These are phyloP conservation scores for Otus scops DNA, from an alignment of 2,797 vertebrate genomes.

Conservation along the genomic window DNA sequence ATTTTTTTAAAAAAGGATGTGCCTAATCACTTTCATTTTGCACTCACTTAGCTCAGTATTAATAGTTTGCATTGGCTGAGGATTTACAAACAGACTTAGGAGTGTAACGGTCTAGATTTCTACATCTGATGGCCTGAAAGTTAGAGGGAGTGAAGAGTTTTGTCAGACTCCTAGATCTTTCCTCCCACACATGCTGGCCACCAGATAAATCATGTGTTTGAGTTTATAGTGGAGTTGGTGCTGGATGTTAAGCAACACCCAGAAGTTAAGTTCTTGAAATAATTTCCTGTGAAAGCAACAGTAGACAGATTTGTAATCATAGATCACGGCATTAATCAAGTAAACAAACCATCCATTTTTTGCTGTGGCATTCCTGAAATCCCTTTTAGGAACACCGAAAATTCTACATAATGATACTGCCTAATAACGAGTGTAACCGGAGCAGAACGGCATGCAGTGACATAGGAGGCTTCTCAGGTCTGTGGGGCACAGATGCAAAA, in stretches of 20 bases:
- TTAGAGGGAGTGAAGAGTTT: slow-evolving; percentile 45
- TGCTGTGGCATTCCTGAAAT: slow-evolving; percentile 58
- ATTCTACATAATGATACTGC: slow-evolving; percentile 40
- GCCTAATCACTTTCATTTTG: slow-evolving; percentile 59
- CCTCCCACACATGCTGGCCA: slow-evolving; percentile 66
- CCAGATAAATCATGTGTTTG: slow-evolving; percentile 65
- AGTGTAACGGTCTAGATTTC: slow-evolving; percentile 6
- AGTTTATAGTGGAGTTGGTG: slow-evolving; percentile 43
- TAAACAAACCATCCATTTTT: slow-evolving; percentile 67
- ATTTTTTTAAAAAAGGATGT: neutral
- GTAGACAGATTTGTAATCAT: slow-evolving; percentile 69
- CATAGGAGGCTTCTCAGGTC: neutral
- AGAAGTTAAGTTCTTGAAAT: slow-evolving; percentile 72
- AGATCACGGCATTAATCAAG: slow-evolving; percentile 64
- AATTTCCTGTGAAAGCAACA: slow-evolving; percentile 72
- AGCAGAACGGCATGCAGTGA: neutral
- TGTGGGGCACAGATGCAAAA: neutral
- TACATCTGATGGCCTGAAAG: slow-evolving; percentile 37
- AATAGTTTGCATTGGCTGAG: slow-evolving; percentile 21
- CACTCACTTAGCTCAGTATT: slow-evolving; percentile 29
- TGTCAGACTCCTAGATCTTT: slow-evolving; percentile 55
- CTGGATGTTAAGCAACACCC: slow-evolving; percentile 70
- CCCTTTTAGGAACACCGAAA: slow-evolving; percentile 48
- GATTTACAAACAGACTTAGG: slow-evolving; percentile 32
- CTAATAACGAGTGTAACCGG: neutral